These are phyloP conservation scores for Hemicrepidius hirtus DNA, from an alignment of 2,888 invertebrate species.

Conservation along the genomic window DNA sequence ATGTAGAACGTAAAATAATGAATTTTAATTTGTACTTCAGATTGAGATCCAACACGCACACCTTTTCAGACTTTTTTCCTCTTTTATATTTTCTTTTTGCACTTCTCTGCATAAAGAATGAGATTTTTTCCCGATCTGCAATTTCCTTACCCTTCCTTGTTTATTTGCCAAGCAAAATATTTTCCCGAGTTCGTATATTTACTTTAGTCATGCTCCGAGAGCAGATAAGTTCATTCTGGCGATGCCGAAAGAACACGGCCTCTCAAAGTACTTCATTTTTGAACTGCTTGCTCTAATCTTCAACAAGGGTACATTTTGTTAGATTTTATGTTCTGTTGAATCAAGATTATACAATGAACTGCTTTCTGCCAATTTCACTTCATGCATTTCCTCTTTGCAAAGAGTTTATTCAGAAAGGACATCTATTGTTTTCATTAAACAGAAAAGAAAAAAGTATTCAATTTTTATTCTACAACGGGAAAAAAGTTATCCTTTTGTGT, in stretches of 20 bases:
- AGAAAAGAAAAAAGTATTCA: background rate
- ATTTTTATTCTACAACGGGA: no score
- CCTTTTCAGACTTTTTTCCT: background rate
- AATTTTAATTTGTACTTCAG: constrained; percentile 43
- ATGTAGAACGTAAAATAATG: constrained; percentile 46
- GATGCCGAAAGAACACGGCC: constrained; percentile 25
- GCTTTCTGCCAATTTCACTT: constrained; percentile 23
- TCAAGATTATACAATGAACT: constrained; percentile 37
- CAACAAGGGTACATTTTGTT: constrained; percentile 45
- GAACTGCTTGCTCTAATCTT: constrained; percentile 35
- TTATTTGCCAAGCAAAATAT: constrained; percentile 38
- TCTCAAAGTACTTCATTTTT: constrained; percentile 38
- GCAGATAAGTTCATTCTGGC: constrained; percentile 34
- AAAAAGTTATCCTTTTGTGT: no score
- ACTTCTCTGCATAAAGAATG: constrained; percentile 28
- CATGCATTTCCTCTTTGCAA: constrained; percentile 16
- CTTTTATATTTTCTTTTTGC: background rate
- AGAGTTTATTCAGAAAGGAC: background rate
- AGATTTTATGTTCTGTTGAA: constrained; percentile 42
- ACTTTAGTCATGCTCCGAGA: constrained; percentile 32
- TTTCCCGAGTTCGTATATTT: constrained; percentile 27
- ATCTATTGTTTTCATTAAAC: background rate
- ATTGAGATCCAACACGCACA: constrained; percentile 2
- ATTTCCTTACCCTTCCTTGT: constrained; percentile 24
- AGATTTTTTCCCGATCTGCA: constrained; percentile 22